Evolutionary conservation across 2,113 vertebrate species (phyloP).

Genomic region (Todiramphus saurophagus): DNA sequence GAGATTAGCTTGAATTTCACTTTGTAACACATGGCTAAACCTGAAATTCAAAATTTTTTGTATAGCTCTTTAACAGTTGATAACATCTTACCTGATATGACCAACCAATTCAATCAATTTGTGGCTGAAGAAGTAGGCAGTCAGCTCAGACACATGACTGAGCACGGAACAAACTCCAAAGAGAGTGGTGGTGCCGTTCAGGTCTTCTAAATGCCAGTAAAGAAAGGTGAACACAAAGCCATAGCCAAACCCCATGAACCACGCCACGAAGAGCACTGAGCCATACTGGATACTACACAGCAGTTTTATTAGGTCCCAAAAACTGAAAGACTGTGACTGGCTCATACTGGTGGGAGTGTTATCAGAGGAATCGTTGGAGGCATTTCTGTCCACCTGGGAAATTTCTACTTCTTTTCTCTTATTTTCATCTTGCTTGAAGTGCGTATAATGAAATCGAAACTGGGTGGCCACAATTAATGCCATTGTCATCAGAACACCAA

Average conservation of each 20-base stretch:
- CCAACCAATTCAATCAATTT: conserved; percentile 97
- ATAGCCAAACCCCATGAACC: conserved; percentile 99
- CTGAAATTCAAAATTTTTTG: not conserved
- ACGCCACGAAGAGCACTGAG: conserved; percentile 94
- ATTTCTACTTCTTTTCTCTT: conserved; percentile 75
- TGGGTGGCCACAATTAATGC: conserved; percentile 91
- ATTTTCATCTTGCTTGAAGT: conserved; percentile 68
- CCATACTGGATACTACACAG: conserved; percentile 92
- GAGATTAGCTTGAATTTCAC: not conserved
- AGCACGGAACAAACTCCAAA: conserved; percentile 95
- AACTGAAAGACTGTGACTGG: conserved; percentile 77
- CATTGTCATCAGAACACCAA: conserved; percentile 91
- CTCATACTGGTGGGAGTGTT: conserved; percentile 46
- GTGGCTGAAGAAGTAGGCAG: conserved; percentile 96
- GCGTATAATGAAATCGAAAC: conserved; percentile 85
- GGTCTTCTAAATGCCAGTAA: conserved; percentile 96
- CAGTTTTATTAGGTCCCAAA: conserved; percentile 86
- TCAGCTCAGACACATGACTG: conserved; percentile 92
- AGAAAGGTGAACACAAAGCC: conserved; percentile 98
- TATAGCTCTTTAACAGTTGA: not conserved
- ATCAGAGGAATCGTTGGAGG: conserved; percentile 56
- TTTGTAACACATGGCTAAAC: not conserved
- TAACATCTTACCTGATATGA: conserved; percentile 87
- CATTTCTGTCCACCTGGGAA: conserved; percentile 73
- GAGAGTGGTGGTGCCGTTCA: conserved; percentile 92